phyloP scores from a whole-genome alignment of 2,888 invertebrate genomes.

The Pandemis heparana region DNA sequence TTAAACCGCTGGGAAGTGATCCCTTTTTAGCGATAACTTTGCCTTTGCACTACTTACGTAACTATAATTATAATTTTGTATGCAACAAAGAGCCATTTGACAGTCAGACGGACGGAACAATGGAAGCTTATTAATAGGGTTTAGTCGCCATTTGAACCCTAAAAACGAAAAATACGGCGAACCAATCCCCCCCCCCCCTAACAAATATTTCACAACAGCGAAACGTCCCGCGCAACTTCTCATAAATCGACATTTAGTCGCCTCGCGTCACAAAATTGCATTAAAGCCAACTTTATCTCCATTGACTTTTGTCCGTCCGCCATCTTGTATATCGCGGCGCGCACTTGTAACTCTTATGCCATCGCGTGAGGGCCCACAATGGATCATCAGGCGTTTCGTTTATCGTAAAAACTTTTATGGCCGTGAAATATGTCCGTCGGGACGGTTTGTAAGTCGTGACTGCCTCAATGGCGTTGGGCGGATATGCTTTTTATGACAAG shows the following conservation, averaged over 20 bases:
- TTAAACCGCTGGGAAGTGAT: too few species aligned
- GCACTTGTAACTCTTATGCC: constrained; percentile 7
- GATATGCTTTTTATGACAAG: constrained; percentile 26
- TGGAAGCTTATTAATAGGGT: too few species aligned
- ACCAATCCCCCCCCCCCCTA: background rate
- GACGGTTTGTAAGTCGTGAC: constrained; percentile 33
- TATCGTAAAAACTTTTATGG: constrained; percentile 39
- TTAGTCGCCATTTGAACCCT: background rate
- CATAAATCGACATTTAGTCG: constrained; percentile 34
- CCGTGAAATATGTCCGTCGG: constrained; percentile 36
- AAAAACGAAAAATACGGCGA: background rate
- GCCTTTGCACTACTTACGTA: too few species aligned
- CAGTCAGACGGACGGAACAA: too few species aligned
- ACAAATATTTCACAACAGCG: background rate
- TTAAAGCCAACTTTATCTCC: constrained; percentile 31
- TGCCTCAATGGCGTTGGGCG: constrained; percentile 25
- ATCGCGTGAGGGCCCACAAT: constrained; percentile 24
- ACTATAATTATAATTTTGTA: too few species aligned
- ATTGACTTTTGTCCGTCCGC: constrained; percentile 39
- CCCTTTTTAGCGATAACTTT: too few species aligned
- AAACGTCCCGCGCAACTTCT: constrained; percentile 13
- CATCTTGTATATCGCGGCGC: constrained; percentile 16
- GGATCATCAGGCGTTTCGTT: constrained; percentile 30
- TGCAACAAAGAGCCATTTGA: too few species aligned
- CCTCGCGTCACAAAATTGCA: constrained; percentile 21